Base-by-base conservation (phyloP, 2,888 invertebrate species). In the Patella depressa region DNA sequence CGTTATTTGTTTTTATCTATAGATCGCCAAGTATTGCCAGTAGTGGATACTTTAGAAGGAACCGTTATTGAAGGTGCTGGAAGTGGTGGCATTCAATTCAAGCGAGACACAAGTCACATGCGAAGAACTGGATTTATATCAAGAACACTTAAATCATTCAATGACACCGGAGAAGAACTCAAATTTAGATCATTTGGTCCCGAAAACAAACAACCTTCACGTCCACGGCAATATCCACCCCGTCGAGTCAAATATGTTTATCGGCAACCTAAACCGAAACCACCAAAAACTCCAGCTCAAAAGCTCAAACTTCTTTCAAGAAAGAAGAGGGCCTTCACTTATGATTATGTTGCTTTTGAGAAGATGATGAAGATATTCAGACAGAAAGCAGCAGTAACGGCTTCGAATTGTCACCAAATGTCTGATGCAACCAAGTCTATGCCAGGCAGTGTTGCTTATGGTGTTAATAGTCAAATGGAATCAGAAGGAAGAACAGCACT, bases 401-500 rank as follows among this genome's bases (percentile, higher is more conserved):
- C 77, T 5, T 53, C 34, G 11, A 86, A 83, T 77, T 87, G 87
- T 72, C 71, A 79, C 53, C 69, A 72, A 0, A 73, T 94, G 89
- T 94, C 94, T 80, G 94, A 95, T 0, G 94, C 96, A 80, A 95
- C 97, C 87, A 92, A 98, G 70, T 92, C 93, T 79, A 92, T 98
- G 65, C 95, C 95, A 76, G 98, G 97, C 0, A 97, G 97, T 89
- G 94, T 96, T 59, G 95, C 95, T 71, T 96, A 93, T 88, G 98
- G 97, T 0, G 95, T 95, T 0, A 94, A 96, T 85, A 95, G 95
- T 79, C 97, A 96, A 91, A 96, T 97, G 87, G 85, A 96, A 89
- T 97, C 97, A 89, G 97, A 98, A 92, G 98, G 97, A 0, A 96
- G 96, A 91, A 97, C 97, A 96, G 98, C 98, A 2, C 93, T 97